These are phyloP conservation scores for Coccyzus lansbergi DNA, from an alignment of 2,797 vertebrate genomes.

Conservation along the genomic window DNA sequence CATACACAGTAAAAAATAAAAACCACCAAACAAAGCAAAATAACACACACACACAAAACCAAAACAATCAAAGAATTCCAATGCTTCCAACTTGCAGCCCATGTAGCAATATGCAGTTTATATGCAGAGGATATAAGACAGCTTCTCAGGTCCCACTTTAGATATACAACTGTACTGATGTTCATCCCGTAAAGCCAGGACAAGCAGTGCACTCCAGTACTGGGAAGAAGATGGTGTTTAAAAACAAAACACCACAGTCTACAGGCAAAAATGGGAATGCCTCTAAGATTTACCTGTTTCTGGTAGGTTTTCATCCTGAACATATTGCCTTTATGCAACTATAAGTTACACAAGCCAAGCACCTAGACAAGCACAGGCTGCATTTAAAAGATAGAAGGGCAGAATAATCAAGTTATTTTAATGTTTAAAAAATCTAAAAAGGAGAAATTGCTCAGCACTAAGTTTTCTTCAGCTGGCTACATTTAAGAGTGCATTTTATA, in stretches of 20 bases:
- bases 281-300: neutral
- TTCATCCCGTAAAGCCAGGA: neutral
- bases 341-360: neutral
- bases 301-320: neutral
- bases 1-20: neutral
- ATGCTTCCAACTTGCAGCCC: neutral
- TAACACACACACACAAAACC: neutral
- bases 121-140: neutral
- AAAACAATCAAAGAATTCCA: neutral
- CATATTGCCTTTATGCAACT: neutral
- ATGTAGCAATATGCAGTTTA: fast-evolving
- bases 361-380: neutral
- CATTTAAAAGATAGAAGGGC: neutral
- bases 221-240: neutral
- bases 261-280: neutral
- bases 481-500: neutral
- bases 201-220: neutral
- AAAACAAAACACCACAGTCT: neutral
- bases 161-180: neutral
- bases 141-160: neutral
- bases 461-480: neutral
- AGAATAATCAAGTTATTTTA: neutral
- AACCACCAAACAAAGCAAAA: neutral
- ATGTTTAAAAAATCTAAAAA: neutral
- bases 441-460: neutral